Evolutionary conservation across 37 sponge, comb jelly and placozoan genomes (phyloP).

Genomic region (Bolinopsis microptera): DNA sequence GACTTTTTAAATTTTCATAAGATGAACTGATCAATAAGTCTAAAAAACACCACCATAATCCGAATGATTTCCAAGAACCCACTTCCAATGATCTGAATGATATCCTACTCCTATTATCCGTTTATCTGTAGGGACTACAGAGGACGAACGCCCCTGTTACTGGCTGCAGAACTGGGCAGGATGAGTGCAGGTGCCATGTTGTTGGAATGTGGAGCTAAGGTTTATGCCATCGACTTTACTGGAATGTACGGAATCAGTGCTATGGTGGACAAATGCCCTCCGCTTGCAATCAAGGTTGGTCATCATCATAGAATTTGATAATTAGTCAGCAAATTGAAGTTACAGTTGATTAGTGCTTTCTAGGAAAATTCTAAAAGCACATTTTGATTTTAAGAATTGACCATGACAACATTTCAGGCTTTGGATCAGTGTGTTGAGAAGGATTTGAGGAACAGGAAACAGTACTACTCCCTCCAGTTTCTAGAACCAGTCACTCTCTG

Average conservation of each 20-base stretch:
- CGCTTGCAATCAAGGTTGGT: slow-evolving; percentile 59
- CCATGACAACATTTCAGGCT: slow-evolving; percentile 50
- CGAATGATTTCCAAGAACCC: no score
- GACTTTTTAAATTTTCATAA: no score
- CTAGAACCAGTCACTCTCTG: slow-evolving; percentile 57
- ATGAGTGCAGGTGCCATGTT: slow-evolving; percentile 57
- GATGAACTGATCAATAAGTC: no score
- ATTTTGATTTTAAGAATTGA: no score
- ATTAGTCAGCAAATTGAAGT: no score
- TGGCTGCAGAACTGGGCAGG: slow-evolving; percentile 74
- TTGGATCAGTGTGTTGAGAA: slow-evolving; percentile 45
- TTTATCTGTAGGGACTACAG: slow-evolving; percentile 63
- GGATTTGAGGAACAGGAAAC: slow-evolving; percentile 38
- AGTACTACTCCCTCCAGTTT: slow-evolving; percentile 56
- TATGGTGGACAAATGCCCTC: slow-evolving; percentile 66
- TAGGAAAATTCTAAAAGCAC: no score
- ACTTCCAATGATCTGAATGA: no score
- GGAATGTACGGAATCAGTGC: slow-evolving; percentile 64
- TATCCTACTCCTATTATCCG: no score
- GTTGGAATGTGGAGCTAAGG: slow-evolving; percentile 58
- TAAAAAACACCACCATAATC: no score
- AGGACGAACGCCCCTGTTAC: slow-evolving; percentile 76
- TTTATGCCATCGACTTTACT: slow-evolving; percentile 61
- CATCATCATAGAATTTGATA: no score
- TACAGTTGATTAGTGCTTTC: no score